phyloP scores from a whole-genome alignment of 2,797 vertebrate species.

The Notamacropus eugenii region DNA sequence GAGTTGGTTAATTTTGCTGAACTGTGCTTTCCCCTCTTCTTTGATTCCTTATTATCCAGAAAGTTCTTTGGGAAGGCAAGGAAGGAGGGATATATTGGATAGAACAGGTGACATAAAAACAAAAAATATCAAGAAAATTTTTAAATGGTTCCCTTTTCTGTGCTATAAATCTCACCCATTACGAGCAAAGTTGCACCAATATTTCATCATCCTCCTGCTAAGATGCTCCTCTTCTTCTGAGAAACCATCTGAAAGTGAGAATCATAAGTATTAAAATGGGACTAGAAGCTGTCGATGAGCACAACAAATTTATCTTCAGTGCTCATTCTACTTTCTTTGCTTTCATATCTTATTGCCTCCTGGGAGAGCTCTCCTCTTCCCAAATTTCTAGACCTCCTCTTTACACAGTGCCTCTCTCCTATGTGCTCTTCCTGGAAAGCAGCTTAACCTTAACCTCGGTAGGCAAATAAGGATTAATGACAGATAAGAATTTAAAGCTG shows the following conservation, averaged over 20 bases:
- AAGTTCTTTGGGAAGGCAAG: too few relatives aligned
- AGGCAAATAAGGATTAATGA: neutral
- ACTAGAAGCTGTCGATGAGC: neutral
- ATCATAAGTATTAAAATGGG: neutral
- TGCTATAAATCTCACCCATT: slow-evolving; percentile 84
- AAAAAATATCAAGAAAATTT: neutral
- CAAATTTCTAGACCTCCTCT: neutral
- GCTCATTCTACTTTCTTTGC: neutral
- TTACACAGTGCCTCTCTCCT: too few relatives aligned
- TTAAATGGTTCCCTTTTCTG: neutral
- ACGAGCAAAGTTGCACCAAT: slow-evolving; percentile 91
- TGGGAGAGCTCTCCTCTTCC: neutral
- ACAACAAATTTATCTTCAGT: neutral
- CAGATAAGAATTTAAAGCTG: neutral
- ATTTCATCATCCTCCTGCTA: slow-evolving; percentile 86
- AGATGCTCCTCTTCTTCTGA: slow-evolving; percentile 84
- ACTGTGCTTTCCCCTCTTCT: too few relatives aligned
- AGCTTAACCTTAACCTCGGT: neutral
- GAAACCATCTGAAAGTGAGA: slow-evolving; percentile 34
- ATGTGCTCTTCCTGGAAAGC: neutral
- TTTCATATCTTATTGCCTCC: neutral
- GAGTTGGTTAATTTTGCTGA: neutral
- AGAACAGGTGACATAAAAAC: neutral
- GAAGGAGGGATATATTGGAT: too few relatives aligned
- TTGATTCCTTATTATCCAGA: too few relatives aligned